Conservation (phyloP, 2,113 vertebrate genomes). For the Crotalus viridis region DNA sequence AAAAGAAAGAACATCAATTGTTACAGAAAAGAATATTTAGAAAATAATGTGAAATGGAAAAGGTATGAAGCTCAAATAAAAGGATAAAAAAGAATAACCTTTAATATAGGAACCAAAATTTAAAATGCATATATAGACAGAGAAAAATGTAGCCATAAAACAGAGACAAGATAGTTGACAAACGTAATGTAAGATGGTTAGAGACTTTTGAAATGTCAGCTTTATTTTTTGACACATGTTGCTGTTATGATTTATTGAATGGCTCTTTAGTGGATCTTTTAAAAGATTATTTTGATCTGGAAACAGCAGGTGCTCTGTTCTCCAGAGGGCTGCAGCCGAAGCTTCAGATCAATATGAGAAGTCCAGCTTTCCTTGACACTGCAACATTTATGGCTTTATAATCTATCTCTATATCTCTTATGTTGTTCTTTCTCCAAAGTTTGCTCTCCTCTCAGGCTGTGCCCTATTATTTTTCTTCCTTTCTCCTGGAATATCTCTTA, state of each 20-base stretch:
- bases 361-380: background rate
- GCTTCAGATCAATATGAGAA: background rate
- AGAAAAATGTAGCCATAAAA: background rate
- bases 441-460: background rate
- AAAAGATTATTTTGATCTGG: background rate
- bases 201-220: background rate
- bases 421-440: background rate
- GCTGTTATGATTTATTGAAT: background rate
- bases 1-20: background rate
- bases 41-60: background rate
- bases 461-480: background rate
- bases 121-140: background rate
- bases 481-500: background rate
- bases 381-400: background rate
- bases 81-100: background rate
- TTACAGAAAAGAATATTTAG: background rate
- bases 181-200: background rate
- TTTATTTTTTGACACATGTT: background rate
- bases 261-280: background rate
- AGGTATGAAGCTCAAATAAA: background rate
- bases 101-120: background rate
- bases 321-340: background rate
- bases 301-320: background rate
- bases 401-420: background rate
- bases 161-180: background rate